Conservation (phyloP, 2,113 vertebrate species). For the Sinocyclocheilus maitianheensis region DNA sequence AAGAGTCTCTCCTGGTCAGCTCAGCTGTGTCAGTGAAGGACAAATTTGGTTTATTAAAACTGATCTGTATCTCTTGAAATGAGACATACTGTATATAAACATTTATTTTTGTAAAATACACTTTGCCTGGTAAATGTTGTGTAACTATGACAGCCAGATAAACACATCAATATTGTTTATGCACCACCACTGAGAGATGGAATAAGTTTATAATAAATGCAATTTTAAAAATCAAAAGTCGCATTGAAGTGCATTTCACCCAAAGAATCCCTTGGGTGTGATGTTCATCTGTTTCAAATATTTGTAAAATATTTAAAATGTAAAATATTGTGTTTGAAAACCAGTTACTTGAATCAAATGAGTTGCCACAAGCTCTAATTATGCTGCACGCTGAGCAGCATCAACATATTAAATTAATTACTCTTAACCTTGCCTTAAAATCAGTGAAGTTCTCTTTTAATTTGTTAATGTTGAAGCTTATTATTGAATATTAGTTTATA, state of each 20-base stretch:
- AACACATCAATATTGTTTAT: not conserved
- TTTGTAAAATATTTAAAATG: conserved; percentile 1
- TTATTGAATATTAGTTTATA: not conserved
- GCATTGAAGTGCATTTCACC: not conserved
- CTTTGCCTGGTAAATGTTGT: not conserved
- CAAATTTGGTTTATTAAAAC: conserved; percentile 1
- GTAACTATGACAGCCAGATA: not conserved
- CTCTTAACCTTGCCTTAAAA: conserved; percentile 46
- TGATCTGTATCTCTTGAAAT: not conserved
- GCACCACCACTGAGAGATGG: not conserved
- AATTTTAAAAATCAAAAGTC: not conserved
- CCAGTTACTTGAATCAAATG: conserved; percentile 33
- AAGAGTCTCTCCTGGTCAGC: not conserved
- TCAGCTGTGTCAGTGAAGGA: not conserved
- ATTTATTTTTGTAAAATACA: not conserved
- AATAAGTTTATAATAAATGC: not conserved
- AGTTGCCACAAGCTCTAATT: conserved; percentile 41
- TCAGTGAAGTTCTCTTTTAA: conserved; percentile 12
- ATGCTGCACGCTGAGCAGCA: conserved; percentile 42
- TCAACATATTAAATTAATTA: conserved; percentile 27
- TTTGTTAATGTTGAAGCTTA: not conserved
- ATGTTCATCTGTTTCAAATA: conserved; percentile 5
- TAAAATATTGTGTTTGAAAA: conserved; percentile 41
- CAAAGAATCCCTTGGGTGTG: not conserved
- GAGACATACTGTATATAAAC: not conserved